A percentile compares a stretch with the other conserved stretches of the same genome.
phyloP scores from a whole-genome alignment of 1,140 invertebrate genomes.

The Diorhabda elongata region DNA sequence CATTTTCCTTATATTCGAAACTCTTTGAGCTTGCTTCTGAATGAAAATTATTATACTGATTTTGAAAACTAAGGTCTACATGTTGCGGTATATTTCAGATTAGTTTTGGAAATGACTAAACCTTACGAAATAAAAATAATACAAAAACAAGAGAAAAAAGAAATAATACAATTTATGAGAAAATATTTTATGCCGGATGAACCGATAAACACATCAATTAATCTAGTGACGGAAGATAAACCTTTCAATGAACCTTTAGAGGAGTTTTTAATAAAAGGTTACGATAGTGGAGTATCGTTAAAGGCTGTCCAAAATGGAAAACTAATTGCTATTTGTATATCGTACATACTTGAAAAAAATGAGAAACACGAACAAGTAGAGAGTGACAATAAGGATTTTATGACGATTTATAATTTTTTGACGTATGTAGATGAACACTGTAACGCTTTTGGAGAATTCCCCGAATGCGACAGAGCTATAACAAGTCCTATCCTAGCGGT shows the following conservation, averaged over 20 bases:
- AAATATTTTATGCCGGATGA: conserved; percentile 13
- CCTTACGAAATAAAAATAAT: neutral
- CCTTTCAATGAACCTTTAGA: conserved; percentile 5
- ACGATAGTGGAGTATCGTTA: neutral
- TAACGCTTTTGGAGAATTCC: conserved; percentile 54
- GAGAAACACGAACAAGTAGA: conserved; percentile 48
- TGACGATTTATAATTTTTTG: conserved; percentile 59
- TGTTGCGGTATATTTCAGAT: no score
- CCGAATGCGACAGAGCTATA: conserved; percentile 53
- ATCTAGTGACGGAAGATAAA: neutral
- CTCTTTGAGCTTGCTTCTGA: no score
- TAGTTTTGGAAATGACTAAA: no score
- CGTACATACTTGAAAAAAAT: conserved; percentile 40
- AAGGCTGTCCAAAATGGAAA: conserved; percentile 55
- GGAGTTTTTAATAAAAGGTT: neutral
- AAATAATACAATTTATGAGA: neutral
- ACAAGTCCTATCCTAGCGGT: conserved; percentile 65
- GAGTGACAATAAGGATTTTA: conserved; percentile 57
- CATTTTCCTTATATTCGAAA: no score
- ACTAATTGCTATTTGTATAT: conserved; percentile 56
- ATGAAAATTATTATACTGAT: no score
- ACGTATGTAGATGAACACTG: conserved; percentile 55
- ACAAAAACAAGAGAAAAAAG: conserved; percentile 3
- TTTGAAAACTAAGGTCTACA: no score
- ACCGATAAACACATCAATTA: conserved; percentile 1